phyloP scores from a whole-genome alignment of 2,888 invertebrate genomes.

The Acholoe squamosa region DNA sequence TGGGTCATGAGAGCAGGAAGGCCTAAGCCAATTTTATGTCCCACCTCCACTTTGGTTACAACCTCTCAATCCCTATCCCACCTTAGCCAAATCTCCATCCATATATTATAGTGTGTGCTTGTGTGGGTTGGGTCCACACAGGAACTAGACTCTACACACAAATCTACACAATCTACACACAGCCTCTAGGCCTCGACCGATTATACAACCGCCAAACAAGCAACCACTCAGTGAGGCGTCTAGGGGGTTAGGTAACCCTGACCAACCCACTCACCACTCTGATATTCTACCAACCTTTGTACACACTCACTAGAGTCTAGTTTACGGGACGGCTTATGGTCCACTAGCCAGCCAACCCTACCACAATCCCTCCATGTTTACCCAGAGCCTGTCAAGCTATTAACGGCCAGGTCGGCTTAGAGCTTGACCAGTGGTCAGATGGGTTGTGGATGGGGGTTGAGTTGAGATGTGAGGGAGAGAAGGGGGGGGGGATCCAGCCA shows the following conservation, averaged over 20 bases:
- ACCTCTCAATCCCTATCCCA: no score
- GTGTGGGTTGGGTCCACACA: not conserved
- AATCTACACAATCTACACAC: not conserved
- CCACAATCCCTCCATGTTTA: not conserved
- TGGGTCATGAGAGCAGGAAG: no score
- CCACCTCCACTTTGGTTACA: no score
- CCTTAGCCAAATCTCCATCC: not conserved
- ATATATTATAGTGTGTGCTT: conserved; percentile 27
- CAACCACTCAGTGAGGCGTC: not conserved
- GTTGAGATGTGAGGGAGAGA: not conserved
- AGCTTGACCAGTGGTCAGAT: not conserved
- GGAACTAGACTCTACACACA: conserved; percentile 3
- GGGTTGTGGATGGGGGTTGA: not conserved
- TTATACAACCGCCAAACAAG: not conserved
- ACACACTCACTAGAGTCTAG: conserved; percentile 16
- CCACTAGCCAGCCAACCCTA: not conserved
- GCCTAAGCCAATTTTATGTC: no score
- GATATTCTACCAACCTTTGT: conserved; percentile 3
- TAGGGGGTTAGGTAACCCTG: conserved; percentile 9
- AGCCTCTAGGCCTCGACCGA: not conserved
- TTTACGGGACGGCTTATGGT: conserved; percentile 24
- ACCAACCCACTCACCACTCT: not conserved
- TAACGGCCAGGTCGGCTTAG: conserved; percentile 9
- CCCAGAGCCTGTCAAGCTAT: conserved; percentile 23
- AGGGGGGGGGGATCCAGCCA: not conserved